phyloP scores from a whole-genome alignment of 2,888 invertebrate species.

The Drosophila pullipes region DNA sequence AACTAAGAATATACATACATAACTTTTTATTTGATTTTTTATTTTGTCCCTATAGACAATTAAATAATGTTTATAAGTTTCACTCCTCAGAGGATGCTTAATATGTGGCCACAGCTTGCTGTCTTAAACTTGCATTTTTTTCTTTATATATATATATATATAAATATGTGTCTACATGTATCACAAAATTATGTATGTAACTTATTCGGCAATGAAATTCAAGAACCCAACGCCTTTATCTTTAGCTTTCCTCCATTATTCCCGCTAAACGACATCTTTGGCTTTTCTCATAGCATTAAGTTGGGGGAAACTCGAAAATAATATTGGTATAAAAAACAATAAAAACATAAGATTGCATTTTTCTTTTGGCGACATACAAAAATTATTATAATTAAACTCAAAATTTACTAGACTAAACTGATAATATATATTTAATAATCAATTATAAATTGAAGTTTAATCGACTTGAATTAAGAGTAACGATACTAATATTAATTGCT shows the following conservation, averaged over 20 bases:
- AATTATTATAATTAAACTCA: slow-evolving; percentile 30
- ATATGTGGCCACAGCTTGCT: slow-evolving; percentile 59
- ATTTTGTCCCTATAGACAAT: slow-evolving; percentile 16
- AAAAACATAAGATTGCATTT: slow-evolving; percentile 52
- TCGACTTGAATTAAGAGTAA: slow-evolving; percentile 32
- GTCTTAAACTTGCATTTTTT: slow-evolving; percentile 28
- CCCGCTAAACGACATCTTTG: slow-evolving; percentile 17
- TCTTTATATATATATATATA: background rate
- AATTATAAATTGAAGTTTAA: slow-evolving; percentile 52
- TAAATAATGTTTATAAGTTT: slow-evolving; percentile 28
- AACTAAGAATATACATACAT: slow-evolving; percentile 40
- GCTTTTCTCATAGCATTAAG: slow-evolving; percentile 22
- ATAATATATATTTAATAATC: slow-evolving; percentile 46
- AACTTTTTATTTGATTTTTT: slow-evolving; percentile 14
- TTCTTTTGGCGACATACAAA: slow-evolving; percentile 47
- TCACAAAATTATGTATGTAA: slow-evolving; percentile 52
- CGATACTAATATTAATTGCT: slow-evolving; percentile 76
- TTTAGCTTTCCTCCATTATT: background rate
- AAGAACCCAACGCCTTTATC: slow-evolving; percentile 13
- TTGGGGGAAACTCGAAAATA: slow-evolving; percentile 9
- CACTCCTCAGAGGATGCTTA: slow-evolving; percentile 60
- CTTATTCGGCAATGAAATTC: slow-evolving; percentile 32
- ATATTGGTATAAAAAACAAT: background rate
- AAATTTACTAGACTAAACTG: slow-evolving; percentile 52
- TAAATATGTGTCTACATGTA: slow-evolving; percentile 37